These are phyloP conservation scores for Bagarius yarrelli DNA, from an alignment of 2,113 vertebrate genomes.

Conservation along the genomic window DNA sequence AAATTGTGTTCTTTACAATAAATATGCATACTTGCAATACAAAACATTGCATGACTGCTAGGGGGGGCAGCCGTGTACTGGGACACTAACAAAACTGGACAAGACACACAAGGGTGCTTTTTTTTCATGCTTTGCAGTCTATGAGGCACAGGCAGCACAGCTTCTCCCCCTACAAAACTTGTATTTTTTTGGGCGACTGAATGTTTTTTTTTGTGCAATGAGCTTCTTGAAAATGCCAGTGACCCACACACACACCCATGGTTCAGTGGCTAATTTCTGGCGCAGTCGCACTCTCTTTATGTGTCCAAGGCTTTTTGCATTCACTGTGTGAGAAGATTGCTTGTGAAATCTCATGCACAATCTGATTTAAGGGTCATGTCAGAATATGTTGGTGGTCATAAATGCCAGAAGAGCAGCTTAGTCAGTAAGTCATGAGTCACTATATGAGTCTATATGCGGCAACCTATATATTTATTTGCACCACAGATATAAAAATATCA, in stretches of 20 bases:
- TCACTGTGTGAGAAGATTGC: slow-evolving; percentile 11
- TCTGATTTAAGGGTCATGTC: slow-evolving; percentile 42
- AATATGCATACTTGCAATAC: slow-evolving; percentile 99
- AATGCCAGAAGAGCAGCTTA: slow-evolving; percentile 14
- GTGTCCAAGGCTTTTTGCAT: slow-evolving; percentile 9
- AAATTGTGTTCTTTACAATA: slow-evolving; percentile 99
- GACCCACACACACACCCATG: slow-evolving; percentile 61
- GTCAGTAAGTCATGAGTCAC: neutral
- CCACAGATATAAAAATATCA: neutral
- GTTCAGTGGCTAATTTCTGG: slow-evolving; percentile 64
- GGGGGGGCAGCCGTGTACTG: slow-evolving; percentile 80
- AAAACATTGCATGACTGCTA: slow-evolving; percentile 91
- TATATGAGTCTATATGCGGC: neutral
- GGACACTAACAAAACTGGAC: slow-evolving; percentile 88
- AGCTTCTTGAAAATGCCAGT: slow-evolving; percentile 64
- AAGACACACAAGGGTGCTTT: slow-evolving; percentile 65
- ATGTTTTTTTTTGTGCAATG: slow-evolving; percentile 61
- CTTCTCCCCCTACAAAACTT: slow-evolving; percentile 44
- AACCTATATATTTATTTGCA: neutral
- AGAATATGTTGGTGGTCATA: slow-evolving; percentile 38
- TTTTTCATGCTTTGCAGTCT: slow-evolving; percentile 61
- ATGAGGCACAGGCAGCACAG: slow-evolving; percentile 44
- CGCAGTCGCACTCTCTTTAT: slow-evolving; percentile 41
- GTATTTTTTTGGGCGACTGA: slow-evolving; percentile 56
- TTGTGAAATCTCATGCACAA: slow-evolving; percentile 26